Evolutionary conservation across 2,888 invertebrate species (phyloP).

Genomic region (Drosophila antonietae): DNA sequence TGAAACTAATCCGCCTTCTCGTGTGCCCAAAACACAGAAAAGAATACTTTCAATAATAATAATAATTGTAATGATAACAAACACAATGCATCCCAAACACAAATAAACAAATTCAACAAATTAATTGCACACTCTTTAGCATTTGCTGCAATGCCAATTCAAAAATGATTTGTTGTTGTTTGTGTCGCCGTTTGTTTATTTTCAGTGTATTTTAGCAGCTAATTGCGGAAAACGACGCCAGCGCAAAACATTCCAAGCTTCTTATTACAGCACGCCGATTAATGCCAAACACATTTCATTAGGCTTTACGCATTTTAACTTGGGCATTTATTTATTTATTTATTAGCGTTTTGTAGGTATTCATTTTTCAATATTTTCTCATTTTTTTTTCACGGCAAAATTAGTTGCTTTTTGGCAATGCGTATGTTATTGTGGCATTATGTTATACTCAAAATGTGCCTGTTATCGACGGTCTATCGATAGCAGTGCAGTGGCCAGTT

Average conservation of each 20-base stretch:
- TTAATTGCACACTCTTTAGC: conserved; percentile 9
- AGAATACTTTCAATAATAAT: not conserved
- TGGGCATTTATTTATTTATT: conserved; percentile 45
- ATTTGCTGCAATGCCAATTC: conserved; percentile 16
- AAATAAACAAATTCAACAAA: not conserved
- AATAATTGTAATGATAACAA: not conserved
- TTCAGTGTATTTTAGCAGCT: conserved; percentile 31
- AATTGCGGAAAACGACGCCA: conserved; percentile 18
- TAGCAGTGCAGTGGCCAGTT: not conserved
- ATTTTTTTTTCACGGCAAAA: conserved; percentile 48
- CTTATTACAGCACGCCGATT: conserved; percentile 3
- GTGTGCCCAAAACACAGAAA: not conserved
- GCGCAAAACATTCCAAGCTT: not conserved
- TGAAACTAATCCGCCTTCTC: conserved; percentile 5
- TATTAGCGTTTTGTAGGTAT: conserved; percentile 43
- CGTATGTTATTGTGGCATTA: conserved; percentile 39
- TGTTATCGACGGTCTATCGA: conserved; percentile 29
- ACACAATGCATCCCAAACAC: not conserved
- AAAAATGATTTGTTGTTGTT: conserved; percentile 18
- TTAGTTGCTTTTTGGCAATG: conserved; percentile 37
- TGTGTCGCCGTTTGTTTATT: conserved; percentile 47
- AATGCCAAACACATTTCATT: conserved; percentile 3
- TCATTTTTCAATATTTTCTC: conserved; percentile 42
- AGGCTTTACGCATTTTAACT: conserved; percentile 27
- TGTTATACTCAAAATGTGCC: conserved; percentile 49